phyloP scores from a whole-genome alignment of 2,113 vertebrate genomes.

The Carollia perspicillata region DNA sequence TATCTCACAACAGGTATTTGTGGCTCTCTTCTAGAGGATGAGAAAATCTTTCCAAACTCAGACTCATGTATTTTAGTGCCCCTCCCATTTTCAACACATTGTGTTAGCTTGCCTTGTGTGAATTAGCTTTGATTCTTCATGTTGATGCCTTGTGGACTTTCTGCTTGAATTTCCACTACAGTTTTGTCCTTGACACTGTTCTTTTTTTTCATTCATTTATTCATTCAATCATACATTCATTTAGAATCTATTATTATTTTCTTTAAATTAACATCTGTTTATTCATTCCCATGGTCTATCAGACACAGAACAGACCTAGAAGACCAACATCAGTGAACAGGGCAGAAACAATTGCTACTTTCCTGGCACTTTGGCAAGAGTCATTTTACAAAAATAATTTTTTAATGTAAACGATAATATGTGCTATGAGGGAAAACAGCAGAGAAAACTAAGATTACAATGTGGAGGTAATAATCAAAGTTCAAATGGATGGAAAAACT shows the following conservation, averaged over 20 bases:
- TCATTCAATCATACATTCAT: background rate
- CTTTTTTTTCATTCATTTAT: background rate
- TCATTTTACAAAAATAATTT: background rate
- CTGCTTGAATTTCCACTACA: background rate
- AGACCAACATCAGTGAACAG: background rate
- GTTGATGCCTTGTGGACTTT: background rate
- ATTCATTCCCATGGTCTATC: background rate
- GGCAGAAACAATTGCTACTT: background rate
- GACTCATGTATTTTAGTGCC: background rate
- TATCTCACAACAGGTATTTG: background rate
- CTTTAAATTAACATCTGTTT: background rate
- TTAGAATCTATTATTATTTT: background rate
- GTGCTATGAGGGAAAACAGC: background rate
- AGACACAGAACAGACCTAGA: background rate
- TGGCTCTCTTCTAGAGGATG: background rate
- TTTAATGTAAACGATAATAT: background rate
- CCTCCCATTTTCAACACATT: background rate
- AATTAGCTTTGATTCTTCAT: background rate
- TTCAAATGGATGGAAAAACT: background rate
- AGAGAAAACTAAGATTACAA: background rate
- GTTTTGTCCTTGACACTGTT: background rate
- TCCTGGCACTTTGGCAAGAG: background rate
- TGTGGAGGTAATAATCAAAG: background rate
- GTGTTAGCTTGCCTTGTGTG: background rate
- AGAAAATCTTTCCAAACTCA: background rate